phyloP scores from a whole-genome alignment of 2,797 vertebrate genomes.

The Schizopygopsis pylzovi region DNA sequence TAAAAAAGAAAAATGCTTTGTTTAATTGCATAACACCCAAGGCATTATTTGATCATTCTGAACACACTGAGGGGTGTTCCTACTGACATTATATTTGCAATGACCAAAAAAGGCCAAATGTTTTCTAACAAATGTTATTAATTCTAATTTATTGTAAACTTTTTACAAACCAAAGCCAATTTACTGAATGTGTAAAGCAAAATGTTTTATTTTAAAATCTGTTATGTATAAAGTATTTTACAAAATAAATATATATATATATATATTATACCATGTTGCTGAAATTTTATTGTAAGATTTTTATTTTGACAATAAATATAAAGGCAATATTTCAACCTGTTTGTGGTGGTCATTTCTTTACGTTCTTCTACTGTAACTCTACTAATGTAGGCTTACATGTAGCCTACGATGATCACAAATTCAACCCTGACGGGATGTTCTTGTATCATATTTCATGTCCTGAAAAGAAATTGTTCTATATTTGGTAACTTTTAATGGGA shows the following conservation, averaged over 20 bases:
- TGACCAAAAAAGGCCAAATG: slow-evolving; percentile 29
- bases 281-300: not conserved
- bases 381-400: not conserved
- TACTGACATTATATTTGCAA: not conserved
- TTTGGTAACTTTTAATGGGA: not conserved
- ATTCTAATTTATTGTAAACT: slow-evolving; percentile 25
- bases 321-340: not conserved
- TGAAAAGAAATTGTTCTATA: not conserved
- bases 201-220: not conserved
- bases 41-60: not conserved
- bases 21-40: not conserved
- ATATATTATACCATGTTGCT: not conserved
- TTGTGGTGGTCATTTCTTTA: not conserved
- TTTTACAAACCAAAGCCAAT: slow-evolving; percentile 19
- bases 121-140: slow-evolving; percentile 25
- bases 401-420: not conserved
- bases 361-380: not conserved
- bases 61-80: not conserved
- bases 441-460: not conserved
- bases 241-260: not conserved
- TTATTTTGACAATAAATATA: not conserved
- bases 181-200: not conserved
- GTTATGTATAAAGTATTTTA: not conserved
- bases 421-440: not conserved
- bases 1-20: not conserved